phyloP scores from a whole-genome alignment of 2,113 vertebrate genomes.

The Deroptyus accipitrinus region DNA sequence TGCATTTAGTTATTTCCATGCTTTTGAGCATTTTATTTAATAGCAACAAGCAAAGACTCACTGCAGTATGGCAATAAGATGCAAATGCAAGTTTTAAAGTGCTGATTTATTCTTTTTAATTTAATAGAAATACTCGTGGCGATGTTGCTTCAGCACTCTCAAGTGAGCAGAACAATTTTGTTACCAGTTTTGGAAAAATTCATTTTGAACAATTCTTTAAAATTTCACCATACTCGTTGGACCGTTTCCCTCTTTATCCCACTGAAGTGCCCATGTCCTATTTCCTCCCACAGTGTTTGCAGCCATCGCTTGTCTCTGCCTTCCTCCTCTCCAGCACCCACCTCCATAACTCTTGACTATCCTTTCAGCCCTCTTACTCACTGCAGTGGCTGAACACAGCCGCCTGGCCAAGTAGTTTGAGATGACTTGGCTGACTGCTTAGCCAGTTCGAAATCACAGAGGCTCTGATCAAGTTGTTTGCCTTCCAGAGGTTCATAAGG shows the following conservation, averaged over 20 bases:
- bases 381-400: not conserved
- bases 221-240: not conserved
- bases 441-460: not conserved
- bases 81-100: not conserved
- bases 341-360: not conserved
- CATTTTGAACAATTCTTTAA: not conserved
- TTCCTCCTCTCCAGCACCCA: not conserved
- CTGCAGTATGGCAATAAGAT: not conserved
- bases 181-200: not conserved
- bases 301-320: not conserved
- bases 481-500: not conserved
- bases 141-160: not conserved
- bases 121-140: not conserved
- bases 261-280: not conserved
- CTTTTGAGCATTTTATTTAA: not conserved
- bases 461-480: not conserved
- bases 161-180: not conserved
- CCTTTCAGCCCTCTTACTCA: not conserved
- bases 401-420: not conserved
- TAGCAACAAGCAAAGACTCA: not conserved
- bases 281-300: not conserved
- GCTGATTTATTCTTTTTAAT: not conserved
- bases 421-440: not conserved
- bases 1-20: not conserved
- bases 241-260: not conserved